Conservation (phyloP, 2,888 invertebrate genomes). For the Machimus rusticus region DNA sequence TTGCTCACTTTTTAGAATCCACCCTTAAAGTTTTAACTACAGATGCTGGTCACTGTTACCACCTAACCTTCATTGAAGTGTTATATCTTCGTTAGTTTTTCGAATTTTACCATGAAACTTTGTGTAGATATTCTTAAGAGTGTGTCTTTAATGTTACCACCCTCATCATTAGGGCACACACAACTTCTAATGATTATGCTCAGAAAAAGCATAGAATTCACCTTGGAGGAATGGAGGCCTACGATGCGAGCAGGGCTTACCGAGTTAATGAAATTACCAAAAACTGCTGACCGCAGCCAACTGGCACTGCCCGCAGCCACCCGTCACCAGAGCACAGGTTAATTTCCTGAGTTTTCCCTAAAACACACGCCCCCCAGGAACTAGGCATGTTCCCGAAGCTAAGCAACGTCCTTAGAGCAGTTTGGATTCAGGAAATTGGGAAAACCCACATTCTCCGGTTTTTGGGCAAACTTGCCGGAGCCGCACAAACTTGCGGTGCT, state of each 20-base stretch:
- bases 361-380: background rate
- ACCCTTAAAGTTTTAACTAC: too few species aligned
- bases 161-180: background rate
- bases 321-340: background rate
- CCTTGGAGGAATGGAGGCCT: background rate
- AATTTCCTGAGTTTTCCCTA: background rate
- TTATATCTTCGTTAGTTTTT: too few species aligned
- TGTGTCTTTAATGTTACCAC: background rate
- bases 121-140: too few species aligned
- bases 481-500: background rate
- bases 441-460: conserved; percentile 3
- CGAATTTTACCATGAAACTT: too few species aligned
- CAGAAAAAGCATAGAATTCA: background rate
- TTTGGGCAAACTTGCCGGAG: background rate
- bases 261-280: background rate
- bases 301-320: background rate
- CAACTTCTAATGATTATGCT: background rate
- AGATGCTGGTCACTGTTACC: too few species aligned
- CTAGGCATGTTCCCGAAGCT: background rate
- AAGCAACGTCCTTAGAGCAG: background rate
- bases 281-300: background rate
- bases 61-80: too few species aligned
- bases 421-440: background rate
- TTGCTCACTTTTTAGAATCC: too few species aligned
- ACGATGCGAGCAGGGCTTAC: background rate